phyloP scores from a whole-genome alignment of 2,888 invertebrate genomes.

The Acanthoscelides obtectus region DNA sequence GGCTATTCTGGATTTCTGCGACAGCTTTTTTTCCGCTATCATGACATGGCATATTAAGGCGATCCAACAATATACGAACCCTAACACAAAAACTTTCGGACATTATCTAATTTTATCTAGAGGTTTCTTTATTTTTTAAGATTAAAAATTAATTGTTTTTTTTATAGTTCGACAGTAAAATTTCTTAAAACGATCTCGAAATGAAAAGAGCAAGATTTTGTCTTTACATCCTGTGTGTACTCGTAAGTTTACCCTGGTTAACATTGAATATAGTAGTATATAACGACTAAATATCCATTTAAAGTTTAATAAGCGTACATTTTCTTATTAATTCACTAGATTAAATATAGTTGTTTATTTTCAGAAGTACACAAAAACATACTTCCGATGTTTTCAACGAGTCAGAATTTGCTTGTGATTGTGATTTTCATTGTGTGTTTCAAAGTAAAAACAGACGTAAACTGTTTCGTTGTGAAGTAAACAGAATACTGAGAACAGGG shows the following conservation, averaged over 20 bases:
- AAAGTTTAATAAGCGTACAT: slow-evolving; percentile 25
- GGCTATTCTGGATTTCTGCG: too few species aligned
- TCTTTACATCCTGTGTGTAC: background rate
- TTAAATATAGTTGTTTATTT: background rate
- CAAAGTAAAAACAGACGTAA: background rate
- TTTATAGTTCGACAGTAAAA: too few species aligned
- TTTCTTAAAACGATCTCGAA: too few species aligned
- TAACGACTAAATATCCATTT: slow-evolving; percentile 4
- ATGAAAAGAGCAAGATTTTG: background rate
- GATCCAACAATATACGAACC: too few species aligned
- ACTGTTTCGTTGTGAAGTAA: background rate
- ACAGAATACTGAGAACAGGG: background rate
- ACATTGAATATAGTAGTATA: background rate
- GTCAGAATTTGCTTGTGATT: background rate
- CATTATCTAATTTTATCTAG: too few species aligned
- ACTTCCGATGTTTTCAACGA: background rate
- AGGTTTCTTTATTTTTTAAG: too few species aligned
- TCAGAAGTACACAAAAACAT: background rate
- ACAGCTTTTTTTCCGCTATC: too few species aligned
- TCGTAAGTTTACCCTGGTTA: background rate
- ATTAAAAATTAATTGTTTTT: too few species aligned
- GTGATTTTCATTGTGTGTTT: background rate
- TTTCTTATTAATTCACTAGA: slow-evolving; percentile 20
- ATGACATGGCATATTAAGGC: too few species aligned
- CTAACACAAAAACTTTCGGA: too few species aligned